These are phyloP conservation scores for Phania funesta DNA, from an alignment of 2,888 invertebrate genomes.

Conservation along the genomic window DNA sequence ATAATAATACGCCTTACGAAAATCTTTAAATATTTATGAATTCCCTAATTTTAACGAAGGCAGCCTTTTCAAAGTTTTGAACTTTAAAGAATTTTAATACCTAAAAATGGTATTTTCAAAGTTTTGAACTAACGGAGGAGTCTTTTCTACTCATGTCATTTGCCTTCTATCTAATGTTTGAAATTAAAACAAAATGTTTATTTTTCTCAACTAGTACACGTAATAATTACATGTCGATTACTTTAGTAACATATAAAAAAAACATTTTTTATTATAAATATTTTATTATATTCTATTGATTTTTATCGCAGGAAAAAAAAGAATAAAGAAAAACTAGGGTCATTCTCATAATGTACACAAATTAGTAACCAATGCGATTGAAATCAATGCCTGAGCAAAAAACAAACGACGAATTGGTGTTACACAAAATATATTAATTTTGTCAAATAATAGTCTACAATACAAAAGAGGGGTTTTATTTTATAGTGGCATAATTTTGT, in stretches of 20 bases:
- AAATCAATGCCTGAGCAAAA: constrained; percentile 42
- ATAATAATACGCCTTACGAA: too few relatives aligned
- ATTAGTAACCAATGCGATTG: constrained; percentile 51
- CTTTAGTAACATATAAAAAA: constrained; percentile 12
- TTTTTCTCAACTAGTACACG: background rate
- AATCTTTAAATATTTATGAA: too few relatives aligned
- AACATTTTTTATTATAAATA: constrained; percentile 6
- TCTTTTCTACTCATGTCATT: too few relatives aligned
- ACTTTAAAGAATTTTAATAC: too few relatives aligned
- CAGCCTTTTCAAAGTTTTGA: too few relatives aligned
- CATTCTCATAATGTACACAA: constrained; percentile 62
- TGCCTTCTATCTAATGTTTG: too few relatives aligned
- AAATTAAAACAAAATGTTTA: too few relatives aligned
- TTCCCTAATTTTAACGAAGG: too few relatives aligned
- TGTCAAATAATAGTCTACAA: constrained; percentile 1
- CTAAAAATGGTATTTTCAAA: too few relatives aligned
- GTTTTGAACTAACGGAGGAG: too few relatives aligned
- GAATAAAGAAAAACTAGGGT: constrained; percentile 16
- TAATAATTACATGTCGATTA: constrained; percentile 39
- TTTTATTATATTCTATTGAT: constrained; percentile 19
- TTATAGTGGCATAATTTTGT: background rate
- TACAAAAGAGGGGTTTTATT: background rate
- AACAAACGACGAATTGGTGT: background rate
- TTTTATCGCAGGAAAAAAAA: constrained; percentile 22
- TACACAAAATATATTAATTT: background rate